phyloP scores from a whole-genome alignment of 2,797 vertebrate genomes.

The Rhabdophis nuchalis region DNA sequence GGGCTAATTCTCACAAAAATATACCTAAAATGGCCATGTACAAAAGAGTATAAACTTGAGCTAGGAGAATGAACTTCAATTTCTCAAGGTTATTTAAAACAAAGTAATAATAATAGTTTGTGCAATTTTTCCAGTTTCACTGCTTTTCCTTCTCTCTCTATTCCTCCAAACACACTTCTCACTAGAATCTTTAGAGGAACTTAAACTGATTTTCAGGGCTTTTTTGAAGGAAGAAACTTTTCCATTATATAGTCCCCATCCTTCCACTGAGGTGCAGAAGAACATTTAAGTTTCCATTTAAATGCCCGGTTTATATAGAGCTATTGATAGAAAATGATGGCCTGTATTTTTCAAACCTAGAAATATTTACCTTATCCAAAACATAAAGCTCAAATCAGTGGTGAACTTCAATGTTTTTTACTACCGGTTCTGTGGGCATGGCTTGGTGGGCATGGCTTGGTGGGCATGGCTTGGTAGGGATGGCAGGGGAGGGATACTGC shows the following conservation, averaged over 20 bases:
- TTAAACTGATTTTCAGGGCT: slow-evolving; percentile 67
- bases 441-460: too few relatives aligned
- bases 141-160: not conserved
- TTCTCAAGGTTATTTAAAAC: slow-evolving; percentile 64
- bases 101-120: slow-evolving; percentile 71
- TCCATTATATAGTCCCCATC: slow-evolving; percentile 51
- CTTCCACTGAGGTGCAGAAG: slow-evolving; percentile 41
- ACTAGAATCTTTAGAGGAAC: slow-evolving; percentile 62
- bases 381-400: slow-evolving; percentile 28
- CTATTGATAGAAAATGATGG: slow-evolving; percentile 56
- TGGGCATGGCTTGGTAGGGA: too few relatives aligned
- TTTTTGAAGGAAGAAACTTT: slow-evolving; percentile 52
- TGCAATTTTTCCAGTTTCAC: slow-evolving; percentile 56
- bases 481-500: too few relatives aligned
- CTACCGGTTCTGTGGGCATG: too few relatives aligned
- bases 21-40: not conserved
- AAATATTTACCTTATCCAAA: slow-evolving; percentile 55
- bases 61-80: slow-evolving; percentile 56
- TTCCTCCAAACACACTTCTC: slow-evolving; percentile 58
- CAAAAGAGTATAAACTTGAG: slow-evolving; percentile 3
- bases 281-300: slow-evolving; percentile 61
- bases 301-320: slow-evolving; percentile 52
- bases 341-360: slow-evolving; percentile 43
- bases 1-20: not conserved
- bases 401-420: too few relatives aligned